These are phyloP conservation scores for Brachionus koreanus DNA, from an alignment of 1,140 invertebrate species.

Conservation along the genomic window DNA sequence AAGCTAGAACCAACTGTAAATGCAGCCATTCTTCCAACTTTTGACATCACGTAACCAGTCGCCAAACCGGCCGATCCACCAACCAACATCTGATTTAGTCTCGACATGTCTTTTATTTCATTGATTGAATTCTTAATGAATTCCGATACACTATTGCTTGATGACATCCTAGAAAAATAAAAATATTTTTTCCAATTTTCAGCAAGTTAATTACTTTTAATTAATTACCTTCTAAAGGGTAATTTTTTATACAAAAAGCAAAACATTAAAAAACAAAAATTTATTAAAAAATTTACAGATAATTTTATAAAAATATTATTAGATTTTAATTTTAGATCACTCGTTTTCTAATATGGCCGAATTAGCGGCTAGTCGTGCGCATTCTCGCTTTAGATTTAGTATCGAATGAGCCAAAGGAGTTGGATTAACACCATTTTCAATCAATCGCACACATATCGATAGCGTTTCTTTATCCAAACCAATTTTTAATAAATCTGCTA, in stretches of 20 bases:
- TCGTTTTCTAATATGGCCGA: not conserved
- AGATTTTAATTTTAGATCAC: not conserved
- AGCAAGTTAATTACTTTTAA: too few species aligned
- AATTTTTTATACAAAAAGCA: not conserved
- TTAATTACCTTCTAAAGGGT: not conserved
- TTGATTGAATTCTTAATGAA: slow-evolving; percentile 9
- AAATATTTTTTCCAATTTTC: not conserved
- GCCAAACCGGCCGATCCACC: slow-evolving; percentile 29
- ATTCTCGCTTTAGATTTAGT: not conserved
- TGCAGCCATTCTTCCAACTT: slow-evolving; percentile 28
- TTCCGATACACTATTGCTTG: slow-evolving; percentile 11
- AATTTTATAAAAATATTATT: not conserved
- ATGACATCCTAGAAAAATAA: not conserved
- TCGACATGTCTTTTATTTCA: slow-evolving; percentile 37
- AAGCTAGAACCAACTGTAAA: slow-evolving; percentile 33
- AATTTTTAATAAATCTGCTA: slow-evolving; percentile 10
- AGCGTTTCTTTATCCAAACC: slow-evolving; percentile 43
- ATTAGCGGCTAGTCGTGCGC: not conserved
- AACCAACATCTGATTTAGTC: slow-evolving; percentile 1
- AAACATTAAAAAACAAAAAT: not conserved
- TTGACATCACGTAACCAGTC: slow-evolving; percentile 2
- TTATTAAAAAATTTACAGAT: not conserved
- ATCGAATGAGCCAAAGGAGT: slow-evolving; percentile 15
- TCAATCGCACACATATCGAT: slow-evolving; percentile 32
- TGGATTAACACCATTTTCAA: slow-evolving; percentile 40